Base-by-base conservation (phyloP, 1,140 invertebrate genomes). In the Caenorhabditis brenneri region DNA sequence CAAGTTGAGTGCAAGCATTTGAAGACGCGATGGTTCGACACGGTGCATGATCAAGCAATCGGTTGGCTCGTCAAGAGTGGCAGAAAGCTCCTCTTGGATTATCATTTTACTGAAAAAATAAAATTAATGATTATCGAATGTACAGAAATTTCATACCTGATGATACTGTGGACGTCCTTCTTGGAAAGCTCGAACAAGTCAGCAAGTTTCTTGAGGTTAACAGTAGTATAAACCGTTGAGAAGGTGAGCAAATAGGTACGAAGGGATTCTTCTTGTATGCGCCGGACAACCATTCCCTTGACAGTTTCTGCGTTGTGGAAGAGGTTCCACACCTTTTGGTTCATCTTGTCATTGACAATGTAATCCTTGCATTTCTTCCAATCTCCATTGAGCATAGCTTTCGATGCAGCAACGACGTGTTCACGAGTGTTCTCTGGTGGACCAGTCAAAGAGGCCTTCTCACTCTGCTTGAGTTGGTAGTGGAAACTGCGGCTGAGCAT, bases 401-500 rank as follows among this genome's bases (percentile, higher is more conserved):
- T 95, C 0, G 96, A 96, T 0, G 97, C 98, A 15, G 97, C 97
- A 0, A 99, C 97, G 6, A 99, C 97, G 90, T 99, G 97, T 90
- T 99, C 98, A 36, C 98, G 93, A 96, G 99, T 99, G 9, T 96
- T 97, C 92, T 99, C 98, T 0, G 98, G 97, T n/a, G 97, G 24
- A 60, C 92, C 92, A 19, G 98, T 96, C 55, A 99, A 92, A 9
- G 96, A 95, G 89, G 98, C 84, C 39, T 86, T 86, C 91, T 99
- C 98, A 83, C 95, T 97, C 33, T 96, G 96, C 82, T 97, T 94
- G 87, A 99, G 91, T 90, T 99, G 97, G 91, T 99, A 97, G 90
- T 99, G 98, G 92, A 99, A 99, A 6, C 96, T 98, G 91, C 99
- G 98, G 74, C 96, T 98, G 89, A 99, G 99, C 95, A 99, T 97